phyloP scores from a whole-genome alignment of 1,140 invertebrate genomes.

The Cydia pomonella region DNA sequence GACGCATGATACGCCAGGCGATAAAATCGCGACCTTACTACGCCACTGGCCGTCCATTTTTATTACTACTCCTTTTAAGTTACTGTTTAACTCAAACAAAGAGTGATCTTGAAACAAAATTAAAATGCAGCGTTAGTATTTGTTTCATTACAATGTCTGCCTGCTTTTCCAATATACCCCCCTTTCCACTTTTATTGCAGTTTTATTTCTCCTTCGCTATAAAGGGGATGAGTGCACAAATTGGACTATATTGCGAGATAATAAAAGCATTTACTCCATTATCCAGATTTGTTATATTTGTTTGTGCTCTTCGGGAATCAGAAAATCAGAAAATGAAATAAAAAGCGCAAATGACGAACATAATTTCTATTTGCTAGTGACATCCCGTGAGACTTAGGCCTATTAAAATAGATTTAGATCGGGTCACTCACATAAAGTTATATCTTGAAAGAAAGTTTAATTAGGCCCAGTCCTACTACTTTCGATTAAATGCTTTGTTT shows the following conservation, averaged over 20 bases:
- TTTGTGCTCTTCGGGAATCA: not conserved
- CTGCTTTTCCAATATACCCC: constrained; percentile 35
- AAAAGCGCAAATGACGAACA: too few relatives aligned
- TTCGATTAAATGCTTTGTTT: too few relatives aligned
- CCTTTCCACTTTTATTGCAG: constrained; percentile 42
- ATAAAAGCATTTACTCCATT: constrained; percentile 24
- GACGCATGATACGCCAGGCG: too few relatives aligned
- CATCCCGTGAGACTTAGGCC: too few relatives aligned
- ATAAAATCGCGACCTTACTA: too few relatives aligned
- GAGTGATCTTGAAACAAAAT: not conserved
- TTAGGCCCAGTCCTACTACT: too few relatives aligned
- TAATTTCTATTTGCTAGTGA: too few relatives aligned
- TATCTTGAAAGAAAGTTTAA: too few relatives aligned
- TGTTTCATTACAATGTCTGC: constrained; percentile 38
- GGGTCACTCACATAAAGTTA: too few relatives aligned
- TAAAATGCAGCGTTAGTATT: constrained; percentile 16
- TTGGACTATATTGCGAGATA: constrained; percentile 19
- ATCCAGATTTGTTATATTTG: constrained; percentile 18
- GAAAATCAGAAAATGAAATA: not conserved
- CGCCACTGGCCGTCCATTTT: too few relatives aligned
- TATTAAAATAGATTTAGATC: too few relatives aligned
- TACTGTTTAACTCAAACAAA: not conserved
- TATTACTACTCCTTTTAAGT: too few relatives aligned
- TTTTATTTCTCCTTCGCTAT: constrained; percentile 42
- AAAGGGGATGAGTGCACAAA: constrained; percentile 33